phyloP scores from a whole-genome alignment of 2,888 invertebrate genomes.

The Coecobrya sp. region DNA sequence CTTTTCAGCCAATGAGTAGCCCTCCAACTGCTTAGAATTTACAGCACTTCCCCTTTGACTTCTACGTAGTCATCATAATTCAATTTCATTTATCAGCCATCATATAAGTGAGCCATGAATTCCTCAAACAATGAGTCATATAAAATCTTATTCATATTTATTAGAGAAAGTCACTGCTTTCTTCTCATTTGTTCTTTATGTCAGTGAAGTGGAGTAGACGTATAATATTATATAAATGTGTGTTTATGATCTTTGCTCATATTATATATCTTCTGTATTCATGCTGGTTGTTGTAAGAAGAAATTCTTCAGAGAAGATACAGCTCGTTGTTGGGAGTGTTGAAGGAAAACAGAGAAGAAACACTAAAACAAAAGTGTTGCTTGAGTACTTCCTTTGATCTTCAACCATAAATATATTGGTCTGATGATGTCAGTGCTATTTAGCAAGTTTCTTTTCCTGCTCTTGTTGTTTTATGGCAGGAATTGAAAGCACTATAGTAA shows the following conservation, averaged over 20 bases:
- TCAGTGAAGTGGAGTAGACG: background rate
- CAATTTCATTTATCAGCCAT: conserved; percentile 67
- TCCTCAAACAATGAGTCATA: conserved; percentile 42
- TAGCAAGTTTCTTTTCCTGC: conserved; percentile 13
- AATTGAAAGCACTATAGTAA: conserved; percentile 15
- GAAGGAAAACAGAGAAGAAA: conserved; percentile 1
- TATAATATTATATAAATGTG: background rate
- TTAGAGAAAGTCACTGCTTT: conserved; percentile 4
- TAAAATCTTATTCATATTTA: conserved; percentile 62
- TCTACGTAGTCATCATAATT: conserved; percentile 51
- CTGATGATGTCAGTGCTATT: conserved; percentile 37
- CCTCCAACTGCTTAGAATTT: conserved; percentile 65
- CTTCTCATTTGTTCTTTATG: background rate
- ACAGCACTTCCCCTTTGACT: conserved; percentile 6
- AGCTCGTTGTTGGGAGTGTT: background rate
- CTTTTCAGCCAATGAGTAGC: conserved; percentile 39
- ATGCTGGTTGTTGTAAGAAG: background rate
- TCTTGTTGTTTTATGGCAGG: conserved; percentile 11
- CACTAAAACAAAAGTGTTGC: conserved; percentile 51
- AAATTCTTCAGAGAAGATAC: background rate
- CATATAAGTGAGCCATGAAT: conserved; percentile 66
- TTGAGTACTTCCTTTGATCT: conserved; percentile 70
- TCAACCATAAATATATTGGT: conserved; percentile 70
- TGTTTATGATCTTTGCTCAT: background rate
- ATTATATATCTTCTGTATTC: background rate